Conservation (phyloP, 2,797 vertebrate species). For the Thamnophis elegans region DNA sequence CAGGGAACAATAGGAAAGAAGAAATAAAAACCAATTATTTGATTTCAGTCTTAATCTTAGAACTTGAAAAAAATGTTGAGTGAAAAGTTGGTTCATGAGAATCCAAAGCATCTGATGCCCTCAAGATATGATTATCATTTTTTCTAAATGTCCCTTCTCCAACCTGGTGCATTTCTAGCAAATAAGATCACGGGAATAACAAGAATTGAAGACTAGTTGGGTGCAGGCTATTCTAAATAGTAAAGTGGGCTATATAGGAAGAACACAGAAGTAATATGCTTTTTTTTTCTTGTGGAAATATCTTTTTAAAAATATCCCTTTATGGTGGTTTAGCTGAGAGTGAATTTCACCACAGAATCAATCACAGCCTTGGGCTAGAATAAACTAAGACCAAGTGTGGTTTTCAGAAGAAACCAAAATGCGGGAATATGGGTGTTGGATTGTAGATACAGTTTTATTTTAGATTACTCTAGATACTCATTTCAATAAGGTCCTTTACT, state of each 20-base stretch:
- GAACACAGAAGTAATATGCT: conserved; percentile 19
- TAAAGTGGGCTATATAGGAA: neutral
- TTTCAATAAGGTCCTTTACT: neutral
- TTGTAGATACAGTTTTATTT: neutral
- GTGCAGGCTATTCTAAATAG: neutral
- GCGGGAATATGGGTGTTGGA: neutral
- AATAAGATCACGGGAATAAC: neutral
- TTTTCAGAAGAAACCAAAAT: neutral
- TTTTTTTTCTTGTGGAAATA: neutral
- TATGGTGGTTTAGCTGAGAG: neutral
- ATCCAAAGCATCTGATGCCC: neutral
- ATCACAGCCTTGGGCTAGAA: neutral
- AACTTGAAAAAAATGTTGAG: neutral
- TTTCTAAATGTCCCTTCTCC: neutral
- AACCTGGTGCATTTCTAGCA: neutral
- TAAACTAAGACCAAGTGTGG: neutral
- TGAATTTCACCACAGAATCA: conserved; percentile 14
- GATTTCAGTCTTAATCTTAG: conserved; percentile 17
- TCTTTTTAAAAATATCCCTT: neutral
- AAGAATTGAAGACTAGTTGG: neutral
- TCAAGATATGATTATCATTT: neutral
- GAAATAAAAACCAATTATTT: conserved; percentile 13
- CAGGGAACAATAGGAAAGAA: conserved; percentile 28
- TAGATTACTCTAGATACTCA: neutral
- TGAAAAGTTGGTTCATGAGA: neutral